phyloP scores from a whole-genome alignment of 2,113 vertebrate genomes.

The Menidia beryllina region DNA sequence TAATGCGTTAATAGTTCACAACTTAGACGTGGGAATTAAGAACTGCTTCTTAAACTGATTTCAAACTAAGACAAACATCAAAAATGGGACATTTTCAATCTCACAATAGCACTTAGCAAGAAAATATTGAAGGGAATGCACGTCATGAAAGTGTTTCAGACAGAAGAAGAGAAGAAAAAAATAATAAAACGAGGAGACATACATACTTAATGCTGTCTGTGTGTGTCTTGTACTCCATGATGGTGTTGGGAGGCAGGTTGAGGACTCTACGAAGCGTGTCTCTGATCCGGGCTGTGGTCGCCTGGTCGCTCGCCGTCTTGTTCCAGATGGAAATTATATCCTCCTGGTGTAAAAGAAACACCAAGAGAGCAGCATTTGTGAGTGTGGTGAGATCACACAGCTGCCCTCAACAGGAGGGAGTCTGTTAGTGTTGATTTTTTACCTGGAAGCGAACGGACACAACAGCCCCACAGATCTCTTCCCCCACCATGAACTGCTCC shows the following conservation, averaged over 20 bases:
- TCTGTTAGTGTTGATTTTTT: constrained; percentile 15
- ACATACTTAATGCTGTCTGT: constrained; percentile 88
- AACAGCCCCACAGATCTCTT: constrained; percentile 87
- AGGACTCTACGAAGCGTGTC: constrained; percentile 86
- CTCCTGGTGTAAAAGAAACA: constrained; percentile 73
- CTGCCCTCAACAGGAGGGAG: neutral
- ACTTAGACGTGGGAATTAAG: neutral
- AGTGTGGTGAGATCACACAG: constrained; percentile 18
- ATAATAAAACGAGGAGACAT: constrained; percentile 64
- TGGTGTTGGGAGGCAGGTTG: constrained; percentile 87
- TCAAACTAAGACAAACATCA: neutral
- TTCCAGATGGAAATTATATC: constrained; percentile 90
- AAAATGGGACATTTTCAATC: neutral
- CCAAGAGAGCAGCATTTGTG: constrained; percentile 30
- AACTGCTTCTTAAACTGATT: neutral
- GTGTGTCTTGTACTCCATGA: constrained; percentile 89
- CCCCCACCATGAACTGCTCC: constrained; percentile 89
- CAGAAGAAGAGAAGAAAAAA: constrained; percentile 26
- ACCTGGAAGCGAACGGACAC: constrained; percentile 88
- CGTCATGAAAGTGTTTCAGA: neutral
- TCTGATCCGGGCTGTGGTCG: constrained; percentile 85
- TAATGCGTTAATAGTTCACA: too few species aligned
- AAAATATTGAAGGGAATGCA: constrained; percentile 29
- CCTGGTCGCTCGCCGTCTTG: constrained; percentile 86
- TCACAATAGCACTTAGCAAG: neutral